Percentiles rank a stretch among this genome's conserved stretches.
These are phyloP conservation scores for Podabrus alpinus DNA, from an alignment of 2,888 invertebrate genomes.

Conservation along the genomic window DNA sequence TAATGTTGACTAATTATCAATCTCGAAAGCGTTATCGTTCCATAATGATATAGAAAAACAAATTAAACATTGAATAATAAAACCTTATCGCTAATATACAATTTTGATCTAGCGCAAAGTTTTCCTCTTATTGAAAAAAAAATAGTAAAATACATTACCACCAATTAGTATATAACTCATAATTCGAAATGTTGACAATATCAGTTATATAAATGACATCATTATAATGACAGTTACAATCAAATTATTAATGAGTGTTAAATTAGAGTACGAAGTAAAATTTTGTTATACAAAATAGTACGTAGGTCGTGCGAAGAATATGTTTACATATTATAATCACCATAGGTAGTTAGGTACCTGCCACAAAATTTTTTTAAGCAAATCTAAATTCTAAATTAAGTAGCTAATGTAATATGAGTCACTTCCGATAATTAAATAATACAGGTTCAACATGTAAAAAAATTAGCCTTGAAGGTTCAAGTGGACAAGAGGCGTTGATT, in stretches of 20 bases:
- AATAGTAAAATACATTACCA: constrained; percentile 1
- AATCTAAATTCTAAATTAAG: constrained; percentile 13
- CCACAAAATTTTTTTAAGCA: not conserved
- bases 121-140: not conserved
- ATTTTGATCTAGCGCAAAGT: not conserved
- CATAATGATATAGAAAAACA: not conserved
- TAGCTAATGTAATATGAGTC: constrained; percentile 16
- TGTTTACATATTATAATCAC: not conserved
- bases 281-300: not conserved
- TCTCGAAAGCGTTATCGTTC: not conserved
- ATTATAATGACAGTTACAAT: constrained; percentile 28
- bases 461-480: constrained; percentile 17
- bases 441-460: constrained; percentile 6
- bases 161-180: not conserved
- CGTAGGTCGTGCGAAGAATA: not conserved
- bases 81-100: not conserved
- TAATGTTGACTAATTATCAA: not conserved
- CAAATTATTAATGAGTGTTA: constrained; percentile 35
- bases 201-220: constrained; percentile 34
- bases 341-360: not conserved
- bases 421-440: constrained; percentile 24
- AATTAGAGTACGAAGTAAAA: constrained; percentile 22
- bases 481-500: constrained; percentile 13
- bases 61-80: not conserved
- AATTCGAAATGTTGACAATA: constrained; percentile 28